A percentile compares a stretch with the other conserved stretches of the same genome.
Conservation (phyloP, 1,140 invertebrate species). For the Amyelois transitella region DNA sequence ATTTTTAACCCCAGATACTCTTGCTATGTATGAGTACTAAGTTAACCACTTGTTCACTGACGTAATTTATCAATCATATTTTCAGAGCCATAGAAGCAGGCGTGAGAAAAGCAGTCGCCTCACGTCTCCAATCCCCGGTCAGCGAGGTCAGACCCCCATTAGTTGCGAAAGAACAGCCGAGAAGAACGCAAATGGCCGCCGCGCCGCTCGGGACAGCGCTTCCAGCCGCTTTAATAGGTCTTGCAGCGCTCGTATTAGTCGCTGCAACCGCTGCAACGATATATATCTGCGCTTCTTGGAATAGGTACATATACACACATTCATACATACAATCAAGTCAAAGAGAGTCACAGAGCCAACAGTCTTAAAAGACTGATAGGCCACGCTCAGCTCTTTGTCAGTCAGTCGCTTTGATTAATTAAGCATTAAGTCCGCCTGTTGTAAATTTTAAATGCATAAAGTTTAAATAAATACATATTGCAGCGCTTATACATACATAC, state of each 20-base stretch:
- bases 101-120: constrained; percentile 26
- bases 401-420: too few relatives aligned
- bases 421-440: too few relatives aligned
- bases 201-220: constrained; percentile 81
- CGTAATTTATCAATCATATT: background rate
- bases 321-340: too few relatives aligned
- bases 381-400: too few relatives aligned
- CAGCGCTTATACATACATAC: too few relatives aligned
- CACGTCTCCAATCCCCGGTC: constrained; percentile 58
- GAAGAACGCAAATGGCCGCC: constrained; percentile 45
- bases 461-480: too few relatives aligned
- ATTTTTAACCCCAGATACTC: too few relatives aligned
- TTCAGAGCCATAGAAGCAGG: constrained; percentile 39
- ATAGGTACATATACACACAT: constrained; percentile 82
- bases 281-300: constrained; percentile 94
- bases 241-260: constrained; percentile 90
- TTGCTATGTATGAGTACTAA: too few relatives aligned
- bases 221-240: constrained; percentile 89
- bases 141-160: constrained; percentile 80
- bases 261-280: constrained; percentile 90
- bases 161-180: constrained; percentile 50
- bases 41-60: too few relatives aligned
- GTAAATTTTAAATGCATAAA: too few relatives aligned
- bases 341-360: too few relatives aligned
- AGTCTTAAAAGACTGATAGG: too few relatives aligned